Evolutionary conservation across 2,113 vertebrate species (phyloP).

Genomic region (Mormoops blainvillei): DNA sequence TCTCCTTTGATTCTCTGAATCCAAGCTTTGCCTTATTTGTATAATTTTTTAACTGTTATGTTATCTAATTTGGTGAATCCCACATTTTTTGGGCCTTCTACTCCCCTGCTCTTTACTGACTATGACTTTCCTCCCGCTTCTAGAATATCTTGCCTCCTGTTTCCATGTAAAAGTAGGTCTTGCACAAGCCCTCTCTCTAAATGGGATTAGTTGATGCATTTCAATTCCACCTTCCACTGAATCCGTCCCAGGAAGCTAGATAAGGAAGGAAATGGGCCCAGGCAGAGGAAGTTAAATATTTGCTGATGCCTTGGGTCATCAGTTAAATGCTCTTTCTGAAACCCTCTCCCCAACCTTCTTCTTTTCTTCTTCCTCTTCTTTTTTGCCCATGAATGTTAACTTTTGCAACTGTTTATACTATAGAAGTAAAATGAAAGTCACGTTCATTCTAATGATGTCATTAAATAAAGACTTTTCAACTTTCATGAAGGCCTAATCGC

Average conservation of each 20-base stretch:
- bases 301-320: neutral
- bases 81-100: neutral
- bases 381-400: neutral
- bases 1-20: neutral
- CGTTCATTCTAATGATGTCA: neutral
- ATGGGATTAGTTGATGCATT: neutral
- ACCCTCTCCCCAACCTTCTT: neutral
- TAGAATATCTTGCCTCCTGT: neutral
- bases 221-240: neutral
- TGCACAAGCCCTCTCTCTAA: neutral
- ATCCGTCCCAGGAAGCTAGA: neutral
- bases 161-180: neutral
- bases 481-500: conserved; percentile 44
- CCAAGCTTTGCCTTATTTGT: neutral
- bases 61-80: neutral
- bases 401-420: neutral
- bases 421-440: neutral
- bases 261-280: neutral
- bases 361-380: neutral
- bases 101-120: neutral
- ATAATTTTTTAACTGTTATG: neutral
- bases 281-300: neutral
- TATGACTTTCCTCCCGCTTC: neutral
- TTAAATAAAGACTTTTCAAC: conserved; percentile 14
- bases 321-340: neutral